phyloP scores from a whole-genome alignment of 92 coral and sea anemone genomes.

The Parazoanthus darwini region DNA sequence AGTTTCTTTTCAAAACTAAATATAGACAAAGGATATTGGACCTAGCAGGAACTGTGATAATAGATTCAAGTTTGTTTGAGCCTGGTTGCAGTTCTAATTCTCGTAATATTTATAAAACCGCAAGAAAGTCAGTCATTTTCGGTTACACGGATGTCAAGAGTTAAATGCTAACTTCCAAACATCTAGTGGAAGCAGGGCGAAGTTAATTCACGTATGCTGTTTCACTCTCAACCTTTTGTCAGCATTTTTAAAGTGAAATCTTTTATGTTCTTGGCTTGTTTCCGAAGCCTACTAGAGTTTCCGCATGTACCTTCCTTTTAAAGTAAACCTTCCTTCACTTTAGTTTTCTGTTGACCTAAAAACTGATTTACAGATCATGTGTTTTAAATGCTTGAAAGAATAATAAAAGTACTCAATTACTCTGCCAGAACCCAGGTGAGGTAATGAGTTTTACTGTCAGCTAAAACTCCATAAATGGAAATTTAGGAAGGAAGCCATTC shows the following conservation, averaged over 20 bases:
- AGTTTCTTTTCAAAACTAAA: neutral
- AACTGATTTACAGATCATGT: slow-evolving; percentile 5
- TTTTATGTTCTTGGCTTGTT: neutral
- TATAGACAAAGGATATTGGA: slow-evolving; percentile 11
- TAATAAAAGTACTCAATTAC: neutral
- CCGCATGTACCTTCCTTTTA: too few relatives aligned
- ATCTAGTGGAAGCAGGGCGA: neutral
- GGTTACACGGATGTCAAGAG: neutral
- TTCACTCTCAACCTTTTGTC: neutral
- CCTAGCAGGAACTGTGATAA: neutral
- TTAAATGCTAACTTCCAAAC: neutral
- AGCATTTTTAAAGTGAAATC: neutral
- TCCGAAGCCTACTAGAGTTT: neutral
- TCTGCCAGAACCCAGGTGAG: neutral
- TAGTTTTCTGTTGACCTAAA: neutral
- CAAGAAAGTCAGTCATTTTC: neutral
- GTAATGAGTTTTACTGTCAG: neutral
- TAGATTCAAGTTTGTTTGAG: neutral
- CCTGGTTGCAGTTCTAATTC: neutral
- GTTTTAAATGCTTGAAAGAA: neutral
- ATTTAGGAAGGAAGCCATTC: slow-evolving; percentile 34
- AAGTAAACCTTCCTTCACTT: neutral
- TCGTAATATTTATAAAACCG: neutral
- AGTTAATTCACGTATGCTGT: neutral
- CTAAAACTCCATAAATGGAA: slow-evolving; percentile 23